Evolutionary conservation across 2,888 invertebrate species (phyloP), one percentile per base, ranked within the genome.

Genomic region (Drosophila colorata): DNA sequence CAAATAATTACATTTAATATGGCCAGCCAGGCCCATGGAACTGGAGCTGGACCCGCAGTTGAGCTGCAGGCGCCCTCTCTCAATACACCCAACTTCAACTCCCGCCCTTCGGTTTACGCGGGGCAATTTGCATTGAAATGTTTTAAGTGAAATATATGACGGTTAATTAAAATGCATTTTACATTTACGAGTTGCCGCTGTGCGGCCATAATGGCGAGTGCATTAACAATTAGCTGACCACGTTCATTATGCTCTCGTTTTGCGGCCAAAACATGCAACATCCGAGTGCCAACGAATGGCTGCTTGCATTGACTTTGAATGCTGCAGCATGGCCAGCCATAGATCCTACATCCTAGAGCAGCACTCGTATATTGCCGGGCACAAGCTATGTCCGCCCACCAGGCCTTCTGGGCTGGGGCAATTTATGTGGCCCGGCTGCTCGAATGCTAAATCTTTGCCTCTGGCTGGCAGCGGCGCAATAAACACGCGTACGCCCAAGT

Each of bases 121-220:
- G 13, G 44, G 43, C 67, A 74, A 86, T 84, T 87, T 88, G 87
- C 89, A 90, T 84, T 75, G 71, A 87, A 90, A 88, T 90, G 87
- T 65, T 75, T 75, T 78, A 80, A 87, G 86, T 78, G 77, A 87
- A 87, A 88, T 80, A 85, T 85, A 81, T 85, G 71, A 68, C 61
- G 78, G 77, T 74, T 89, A 89, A 89, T 90, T 90, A 90, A 88
- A 88, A 87, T 89, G 86, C 86, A 90, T 87, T 90, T 87, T 78
- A 80, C 85, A 81, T 86, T 84, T 78, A 84, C 69, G 75, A 72
- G 64, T 68, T 78, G 75, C 64, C 60, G 79, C 69, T 69, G 80
- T 66, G 72, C 61, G 67, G 60, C 52, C 71, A 72, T 83, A 73
- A 78, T 75, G 78, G 80, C 77, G 78, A 89, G 89, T 80, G 80